Evolutionary conservation across 2,888 invertebrate species (phyloP).

Genomic region (Deilephila porcellus): DNA sequence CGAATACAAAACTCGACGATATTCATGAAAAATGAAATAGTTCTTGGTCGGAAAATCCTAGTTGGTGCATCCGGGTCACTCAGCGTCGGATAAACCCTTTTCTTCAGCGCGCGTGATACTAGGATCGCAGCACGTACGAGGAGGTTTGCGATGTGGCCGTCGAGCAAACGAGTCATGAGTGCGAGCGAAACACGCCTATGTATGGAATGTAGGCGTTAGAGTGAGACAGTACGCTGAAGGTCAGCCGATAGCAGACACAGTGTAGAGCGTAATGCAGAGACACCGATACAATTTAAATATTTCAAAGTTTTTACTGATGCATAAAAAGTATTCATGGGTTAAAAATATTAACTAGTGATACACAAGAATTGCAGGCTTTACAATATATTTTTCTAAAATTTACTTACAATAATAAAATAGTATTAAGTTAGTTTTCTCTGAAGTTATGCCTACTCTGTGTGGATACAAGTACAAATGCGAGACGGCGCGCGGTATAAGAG

Average conservation of each 20-base stretch:
- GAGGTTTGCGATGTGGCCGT: constrained; percentile 63
- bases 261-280: constrained; percentile 56
- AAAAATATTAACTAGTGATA: no score
- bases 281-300: constrained; percentile 39
- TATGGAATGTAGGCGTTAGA: constrained; percentile 73
- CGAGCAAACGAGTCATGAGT: constrained; percentile 52
- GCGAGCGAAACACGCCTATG: constrained; percentile 68
- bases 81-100: constrained; percentile 85
- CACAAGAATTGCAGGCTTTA: neutral
- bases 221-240: constrained; percentile 73
- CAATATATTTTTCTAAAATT: neutral
- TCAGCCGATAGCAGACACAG: constrained; percentile 76
- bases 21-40: constrained; percentile 36
- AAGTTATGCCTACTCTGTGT: constrained; percentile 22
- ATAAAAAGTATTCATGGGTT: neutral
- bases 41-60: constrained; percentile 75
- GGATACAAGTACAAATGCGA: constrained; percentile 35
- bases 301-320: neutral
- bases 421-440: constrained; percentile 26
- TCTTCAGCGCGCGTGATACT: constrained; percentile 85
- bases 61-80: constrained; percentile 70
- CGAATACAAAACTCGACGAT: constrained; percentile 14
- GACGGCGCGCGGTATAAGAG: constrained; percentile 53
- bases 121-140: constrained; percentile 71
- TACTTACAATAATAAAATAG: constrained; percentile 7